Evolutionary conservation across 2,113 vertebrate species (phyloP).

Genomic region (Gnathonemus echidnorhynchus): DNA sequence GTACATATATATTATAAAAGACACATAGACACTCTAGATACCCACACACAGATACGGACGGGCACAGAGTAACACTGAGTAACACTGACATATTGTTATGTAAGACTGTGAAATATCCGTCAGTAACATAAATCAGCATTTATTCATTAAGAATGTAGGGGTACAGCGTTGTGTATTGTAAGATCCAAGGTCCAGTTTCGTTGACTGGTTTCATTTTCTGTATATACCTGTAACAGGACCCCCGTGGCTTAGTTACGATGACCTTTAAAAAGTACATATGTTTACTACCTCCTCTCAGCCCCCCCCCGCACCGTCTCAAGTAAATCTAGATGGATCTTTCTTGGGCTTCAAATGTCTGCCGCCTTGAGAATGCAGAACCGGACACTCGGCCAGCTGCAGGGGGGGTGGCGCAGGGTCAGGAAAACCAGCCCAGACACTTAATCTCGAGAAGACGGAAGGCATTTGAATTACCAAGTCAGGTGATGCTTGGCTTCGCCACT

Average conservation of each 20-base stretch:
- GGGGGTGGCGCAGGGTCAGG: not conserved
- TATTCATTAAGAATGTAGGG: not conserved
- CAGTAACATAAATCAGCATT: not conserved
- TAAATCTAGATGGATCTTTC: not conserved
- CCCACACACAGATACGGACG: not conserved
- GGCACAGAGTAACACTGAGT: not conserved
- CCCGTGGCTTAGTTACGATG: not conserved
- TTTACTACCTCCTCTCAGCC: constrained; percentile 3
- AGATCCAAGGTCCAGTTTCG: not conserved
- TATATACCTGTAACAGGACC: not conserved
- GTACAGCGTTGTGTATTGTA: not conserved
- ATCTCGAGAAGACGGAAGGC: not conserved
- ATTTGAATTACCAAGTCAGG: not conserved
- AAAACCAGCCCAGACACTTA: not conserved
- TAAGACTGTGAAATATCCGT: not conserved
- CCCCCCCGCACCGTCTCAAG: not conserved
- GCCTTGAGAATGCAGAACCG: not conserved
- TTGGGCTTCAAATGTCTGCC: not conserved
- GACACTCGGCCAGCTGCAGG: not conserved
- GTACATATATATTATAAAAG: not conserved
- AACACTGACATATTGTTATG: not conserved
- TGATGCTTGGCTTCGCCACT: not conserved
- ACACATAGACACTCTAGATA: not conserved
- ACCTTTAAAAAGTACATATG: constrained; percentile 10
- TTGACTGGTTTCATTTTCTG: not conserved